These are phyloP conservation scores for Piprites chloris DNA, from an alignment of 2,113 vertebrate species.

Conservation along the genomic window DNA sequence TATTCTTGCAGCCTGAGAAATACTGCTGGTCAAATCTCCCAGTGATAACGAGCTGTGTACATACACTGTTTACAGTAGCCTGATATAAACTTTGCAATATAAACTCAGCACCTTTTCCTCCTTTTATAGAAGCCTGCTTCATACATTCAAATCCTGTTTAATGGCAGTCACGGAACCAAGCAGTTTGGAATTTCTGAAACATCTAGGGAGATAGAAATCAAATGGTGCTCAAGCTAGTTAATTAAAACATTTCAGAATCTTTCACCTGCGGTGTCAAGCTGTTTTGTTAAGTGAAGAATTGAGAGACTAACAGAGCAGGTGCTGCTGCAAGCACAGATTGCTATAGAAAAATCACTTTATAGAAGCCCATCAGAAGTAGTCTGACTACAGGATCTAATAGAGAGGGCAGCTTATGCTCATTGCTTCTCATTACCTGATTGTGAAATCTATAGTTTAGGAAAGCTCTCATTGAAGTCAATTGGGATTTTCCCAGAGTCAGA, in stretches of 20 bases:
- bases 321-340: conserved; percentile 42
- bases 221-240: conserved; percentile 52
- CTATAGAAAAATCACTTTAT: conserved; percentile 41
- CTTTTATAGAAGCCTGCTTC: background rate
- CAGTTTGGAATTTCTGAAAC: conserved; percentile 27
- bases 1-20: background rate
- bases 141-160: background rate
- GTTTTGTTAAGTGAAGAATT: conserved; percentile 56
- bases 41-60: background rate
- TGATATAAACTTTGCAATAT: background rate
- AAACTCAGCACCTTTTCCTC: background rate
- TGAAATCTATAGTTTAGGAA: conserved; percentile 14
- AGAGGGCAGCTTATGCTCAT: conserved; percentile 45
- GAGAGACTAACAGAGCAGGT: conserved; percentile 43
- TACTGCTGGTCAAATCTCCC: background rate
- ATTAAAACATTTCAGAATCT: conserved; percentile 67
- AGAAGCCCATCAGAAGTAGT: conserved; percentile 41
- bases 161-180: background rate
- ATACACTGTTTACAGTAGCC: background rate
- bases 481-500: conserved; percentile 45
- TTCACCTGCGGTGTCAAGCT: conserved; percentile 56
- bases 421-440: conserved; percentile 47
- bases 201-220: conserved; percentile 47
- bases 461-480: conserved; percentile 29
- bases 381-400: conserved; percentile 54